Percentiles rank a stretch among this genome's conserved stretches.
Conservation (phyloP, 2,888 invertebrate species). For the Mesoligia furuncula region DNA sequence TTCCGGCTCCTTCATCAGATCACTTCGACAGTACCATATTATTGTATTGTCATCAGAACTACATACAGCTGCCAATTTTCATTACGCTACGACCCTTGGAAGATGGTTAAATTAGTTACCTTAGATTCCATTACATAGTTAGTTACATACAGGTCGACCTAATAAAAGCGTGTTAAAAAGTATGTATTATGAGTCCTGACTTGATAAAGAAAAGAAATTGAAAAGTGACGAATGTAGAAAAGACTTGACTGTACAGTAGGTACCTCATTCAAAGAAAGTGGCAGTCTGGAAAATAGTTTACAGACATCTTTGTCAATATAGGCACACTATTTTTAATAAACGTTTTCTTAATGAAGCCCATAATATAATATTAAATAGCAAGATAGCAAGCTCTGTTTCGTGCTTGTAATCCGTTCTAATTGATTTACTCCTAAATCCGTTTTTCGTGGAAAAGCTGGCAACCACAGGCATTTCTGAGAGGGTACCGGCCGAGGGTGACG, state of each 20-base stretch:
- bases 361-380: not conserved
- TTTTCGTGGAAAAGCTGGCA: not conserved
- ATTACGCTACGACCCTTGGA: too few species aligned
- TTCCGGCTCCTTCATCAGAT: too few species aligned
- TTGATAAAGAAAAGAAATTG: not conserved
- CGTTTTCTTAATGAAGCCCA: not conserved
- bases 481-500: not conserved
- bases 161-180: too few species aligned
- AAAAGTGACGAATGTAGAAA: not conserved
- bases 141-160: too few species aligned
- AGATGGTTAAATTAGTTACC: too few species aligned
- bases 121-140: too few species aligned
- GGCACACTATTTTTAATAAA: not conserved
- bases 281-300: not conserved
- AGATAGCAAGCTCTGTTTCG: constrained; percentile 2
- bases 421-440: not conserved
- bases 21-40: too few species aligned
- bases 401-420: not conserved
- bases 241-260: not conserved
- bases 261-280: not conserved
- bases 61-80: too few species aligned
- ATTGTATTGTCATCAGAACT: too few species aligned
- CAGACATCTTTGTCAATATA: not conserved
- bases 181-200: not conserved
- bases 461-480: not conserved